Evolutionary conservation across 1,140 invertebrate species (phyloP).

Genomic region (Zeugodacus cucurbitae): DNA sequence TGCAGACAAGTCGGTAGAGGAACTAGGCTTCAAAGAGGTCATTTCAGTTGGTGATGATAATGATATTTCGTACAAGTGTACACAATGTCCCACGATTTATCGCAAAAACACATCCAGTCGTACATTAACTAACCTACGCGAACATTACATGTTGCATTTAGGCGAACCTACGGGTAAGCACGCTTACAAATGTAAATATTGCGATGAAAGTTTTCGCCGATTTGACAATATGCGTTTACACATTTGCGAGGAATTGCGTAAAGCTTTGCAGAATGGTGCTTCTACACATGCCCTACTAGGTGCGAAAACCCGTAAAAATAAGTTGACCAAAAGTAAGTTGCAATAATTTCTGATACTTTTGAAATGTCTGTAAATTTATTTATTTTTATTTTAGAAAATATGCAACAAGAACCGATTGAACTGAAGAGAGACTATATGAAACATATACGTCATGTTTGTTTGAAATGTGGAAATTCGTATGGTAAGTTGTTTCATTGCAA

Average conservation of each 20-base stretch:
- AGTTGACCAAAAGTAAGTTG: not conserved
- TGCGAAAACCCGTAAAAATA: not conserved
- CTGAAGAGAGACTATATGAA: not conserved
- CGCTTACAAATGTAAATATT: constrained; percentile 25
- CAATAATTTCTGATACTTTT: not conserved
- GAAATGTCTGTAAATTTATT: not conserved
- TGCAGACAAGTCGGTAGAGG: not conserved
- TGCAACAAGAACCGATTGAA: not conserved
- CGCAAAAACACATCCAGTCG: not conserved
- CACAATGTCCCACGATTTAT: not conserved
- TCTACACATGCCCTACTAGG: not conserved
- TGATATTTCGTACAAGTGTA: not conserved
- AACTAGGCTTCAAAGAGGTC: not conserved
- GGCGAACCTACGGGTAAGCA: not conserved
- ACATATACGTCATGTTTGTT: not conserved
- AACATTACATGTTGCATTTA: constrained; percentile 29
- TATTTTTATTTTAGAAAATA: not conserved
- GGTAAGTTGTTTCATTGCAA: not conserved
- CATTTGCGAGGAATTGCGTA: not conserved
- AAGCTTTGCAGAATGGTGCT: not conserved
- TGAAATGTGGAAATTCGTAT: not conserved
- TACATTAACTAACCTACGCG: not conserved
- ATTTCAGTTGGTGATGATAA: not conserved
- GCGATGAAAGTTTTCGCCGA: not conserved
- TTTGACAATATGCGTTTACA: constrained; percentile 1